phyloP scores from a whole-genome alignment of 2,888 invertebrate genomes.

The Melipona bicolor region DNA sequence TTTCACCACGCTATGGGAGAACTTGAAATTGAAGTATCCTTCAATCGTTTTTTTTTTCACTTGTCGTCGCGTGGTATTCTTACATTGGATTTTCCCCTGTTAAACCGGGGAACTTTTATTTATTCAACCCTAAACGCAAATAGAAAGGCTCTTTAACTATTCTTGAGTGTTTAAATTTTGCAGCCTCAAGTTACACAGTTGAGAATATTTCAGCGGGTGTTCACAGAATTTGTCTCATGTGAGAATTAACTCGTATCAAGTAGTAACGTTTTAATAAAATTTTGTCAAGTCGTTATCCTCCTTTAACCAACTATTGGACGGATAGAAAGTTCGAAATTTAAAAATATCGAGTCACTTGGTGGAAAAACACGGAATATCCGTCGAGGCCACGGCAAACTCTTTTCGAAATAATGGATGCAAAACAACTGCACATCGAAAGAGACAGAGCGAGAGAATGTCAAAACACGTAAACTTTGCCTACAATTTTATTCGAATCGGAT shows the following conservation, averaged over 20 bases:
- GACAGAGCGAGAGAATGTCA: constrained; percentile 1
- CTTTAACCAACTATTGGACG: background rate
- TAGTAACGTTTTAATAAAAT: background rate
- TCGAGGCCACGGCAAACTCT: constrained; percentile 32
- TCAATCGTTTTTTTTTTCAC: too few species aligned
- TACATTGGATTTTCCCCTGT: background rate
- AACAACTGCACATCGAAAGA: constrained; percentile 38
- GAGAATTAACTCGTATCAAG: background rate
- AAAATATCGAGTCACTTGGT: background rate
- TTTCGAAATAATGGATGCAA: constrained; percentile 55
- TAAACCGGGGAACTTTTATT: background rate
- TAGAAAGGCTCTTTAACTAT: background rate
- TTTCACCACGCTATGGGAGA: background rate
- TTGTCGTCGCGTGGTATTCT: background rate
- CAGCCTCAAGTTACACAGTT: background rate
- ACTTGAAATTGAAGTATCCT: background rate
- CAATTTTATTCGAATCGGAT: constrained; percentile 8
- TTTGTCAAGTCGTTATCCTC: background rate
- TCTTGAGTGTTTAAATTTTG: background rate
- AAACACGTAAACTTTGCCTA: constrained; percentile 25
- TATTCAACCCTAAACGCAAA: background rate
- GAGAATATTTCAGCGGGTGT: background rate
- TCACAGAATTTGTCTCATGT: too few species aligned
- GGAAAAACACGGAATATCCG: constrained; percentile 26
- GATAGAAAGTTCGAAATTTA: too few species aligned